A percentile compares a stretch with the other conserved stretches of the same genome.
Conservation (phyloP, 2,888 invertebrate species). For the Pharmacophagus antenor region DNA sequence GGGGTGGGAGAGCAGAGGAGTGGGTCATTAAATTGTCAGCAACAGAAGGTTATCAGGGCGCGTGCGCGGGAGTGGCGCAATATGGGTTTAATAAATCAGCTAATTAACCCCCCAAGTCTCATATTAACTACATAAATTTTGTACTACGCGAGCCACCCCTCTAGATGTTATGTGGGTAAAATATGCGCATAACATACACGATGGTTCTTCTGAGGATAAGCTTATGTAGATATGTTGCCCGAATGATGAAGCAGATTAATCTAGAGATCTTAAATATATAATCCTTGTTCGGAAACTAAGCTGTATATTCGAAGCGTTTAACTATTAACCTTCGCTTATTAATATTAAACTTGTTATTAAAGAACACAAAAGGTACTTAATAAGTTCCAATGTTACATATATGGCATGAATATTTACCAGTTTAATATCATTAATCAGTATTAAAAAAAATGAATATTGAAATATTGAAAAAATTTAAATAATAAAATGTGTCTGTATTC, state of each 20-base stretch:
- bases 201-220: constrained; percentile 36
- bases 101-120: constrained; percentile 74
- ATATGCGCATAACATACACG: constrained; percentile 59
- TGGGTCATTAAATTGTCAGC: constrained; percentile 70
- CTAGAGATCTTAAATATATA: constrained; percentile 22
- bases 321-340: background rate
- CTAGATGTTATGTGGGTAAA: constrained; percentile 65
- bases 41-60: constrained; percentile 60
- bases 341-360: too few relatives aligned
- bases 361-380: too few relatives aligned
- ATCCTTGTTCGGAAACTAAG: constrained; percentile 5
- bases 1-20: constrained; percentile 11
- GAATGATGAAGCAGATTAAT: constrained; percentile 29
- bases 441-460: too few relatives aligned
- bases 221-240: constrained; percentile 21
- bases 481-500: background rate
- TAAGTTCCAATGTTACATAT: too few relatives aligned
- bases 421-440: too few relatives aligned
- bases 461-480: background rate
- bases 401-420: too few relatives aligned
- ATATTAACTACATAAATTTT: constrained; percentile 79
- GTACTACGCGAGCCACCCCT: constrained; percentile 62
- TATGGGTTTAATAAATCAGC: constrained; percentile 74
- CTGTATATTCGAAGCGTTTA: constrained; percentile 6
- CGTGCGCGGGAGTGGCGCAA: constrained; percentile 58